Evolutionary conservation across 92 coral and sea anemone species (phyloP), one percentile per base, ranked within the genome.

Genomic region (Muricea muricata): DNA sequence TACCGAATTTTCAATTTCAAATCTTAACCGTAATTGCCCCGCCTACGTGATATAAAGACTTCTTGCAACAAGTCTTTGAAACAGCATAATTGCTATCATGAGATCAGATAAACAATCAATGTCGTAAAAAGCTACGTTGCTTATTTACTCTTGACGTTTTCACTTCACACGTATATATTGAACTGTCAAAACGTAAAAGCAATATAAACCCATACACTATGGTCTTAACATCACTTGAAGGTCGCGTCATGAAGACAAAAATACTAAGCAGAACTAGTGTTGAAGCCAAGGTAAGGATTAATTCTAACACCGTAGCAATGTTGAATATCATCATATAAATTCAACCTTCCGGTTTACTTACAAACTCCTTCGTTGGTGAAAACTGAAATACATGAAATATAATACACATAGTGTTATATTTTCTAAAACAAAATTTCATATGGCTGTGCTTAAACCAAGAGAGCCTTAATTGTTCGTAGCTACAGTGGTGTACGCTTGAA

Each of bases 11-110:
- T n/a, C 30, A 20, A n/a, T 20, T 57, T 28, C 23, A 28, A 63
- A 63, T 28, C 35, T 10, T 7, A 52, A 63, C 21, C 65, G 31
- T 2, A 32, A 32, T 63, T 63, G 70, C 70, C 30, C 70, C 70
- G 70, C 39, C 70, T 28, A 63, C 70, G 13, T 1, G 9, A 63
- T 13, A 28, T 63, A 63, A 63, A 63, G 70, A 63, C 70, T 63
- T 30, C 30, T 63, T 11, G 70, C 18, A 28, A 28, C 37, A 63
- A 28, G 11, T 28, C 70, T 28, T 54, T 63, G 70, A 0, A 63
- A 32, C 21, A 63, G 18, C 10, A 32, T 63, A 63, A 63, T 63
- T 63, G 37, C 30, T 63, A 63, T 25, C 28, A 60, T 8, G 56
- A 11, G 4, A 52, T 52, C 20, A 52, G 3, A 52, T 20, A 52